Percentiles rank a stretch among this genome's conserved stretches.
phyloP scores from a whole-genome alignment of 2,888 invertebrate species.

The Ectemnius lituratus region DNA sequence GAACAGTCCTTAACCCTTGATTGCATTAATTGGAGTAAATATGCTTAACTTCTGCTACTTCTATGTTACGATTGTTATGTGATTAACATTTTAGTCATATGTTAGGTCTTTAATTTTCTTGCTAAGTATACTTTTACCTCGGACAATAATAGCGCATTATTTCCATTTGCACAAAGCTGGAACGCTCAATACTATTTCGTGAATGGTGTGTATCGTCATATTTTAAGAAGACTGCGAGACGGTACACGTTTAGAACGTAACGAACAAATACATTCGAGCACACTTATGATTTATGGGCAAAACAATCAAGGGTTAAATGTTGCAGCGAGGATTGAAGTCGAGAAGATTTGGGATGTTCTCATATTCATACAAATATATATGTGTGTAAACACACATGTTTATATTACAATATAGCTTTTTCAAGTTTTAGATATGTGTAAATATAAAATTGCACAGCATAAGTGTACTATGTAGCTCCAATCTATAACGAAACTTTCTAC shows the following conservation, averaged over 20 bases:
- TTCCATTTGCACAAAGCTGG: slow-evolving; percentile 7
- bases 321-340: slow-evolving; percentile 53
- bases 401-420: slow-evolving; percentile 56
- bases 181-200: too few species aligned
- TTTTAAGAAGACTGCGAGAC: too few species aligned
- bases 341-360: slow-evolving; percentile 55
- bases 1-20: slow-evolving; percentile 61
- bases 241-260: too few species aligned
- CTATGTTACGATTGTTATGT: neutral
- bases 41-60: slow-evolving; percentile 14
- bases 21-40: slow-evolving; percentile 47
- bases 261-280: too few species aligned
- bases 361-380: slow-evolving; percentile 21
- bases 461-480: slow-evolving; percentile 52
- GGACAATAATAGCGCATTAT: slow-evolving; percentile 47
- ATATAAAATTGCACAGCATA: slow-evolving; percentile 58
- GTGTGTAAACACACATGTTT: slow-evolving; percentile 47
- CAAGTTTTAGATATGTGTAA: slow-evolving; percentile 45
- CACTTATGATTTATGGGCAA: slow-evolving; percentile 16
- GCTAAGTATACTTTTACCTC: slow-evolving; percentile 31
- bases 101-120: too few species aligned
- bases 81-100: neutral
- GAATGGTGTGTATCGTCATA: too few species aligned
- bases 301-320: slow-evolving; percentile 62
- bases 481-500: slow-evolving; percentile 58